Evolutionary conservation across 2,888 invertebrate species (phyloP).

Genomic region (Dinocampus coccinellae): DNA sequence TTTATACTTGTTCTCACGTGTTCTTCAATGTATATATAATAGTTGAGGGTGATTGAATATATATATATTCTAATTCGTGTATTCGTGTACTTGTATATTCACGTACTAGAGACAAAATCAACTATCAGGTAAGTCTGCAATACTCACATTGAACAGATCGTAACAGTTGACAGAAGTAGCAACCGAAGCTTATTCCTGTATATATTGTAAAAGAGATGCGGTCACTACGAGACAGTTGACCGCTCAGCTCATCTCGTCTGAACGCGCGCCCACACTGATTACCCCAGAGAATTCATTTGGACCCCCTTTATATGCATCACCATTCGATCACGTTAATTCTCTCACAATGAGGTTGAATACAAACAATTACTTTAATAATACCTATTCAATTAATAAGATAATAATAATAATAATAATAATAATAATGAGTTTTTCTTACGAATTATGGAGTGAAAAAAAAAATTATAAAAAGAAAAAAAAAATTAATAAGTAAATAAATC

Average conservation of each 20-base stretch:
- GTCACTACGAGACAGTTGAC: slow-evolving; percentile 37
- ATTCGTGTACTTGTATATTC: too few relatives aligned
- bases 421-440: too few relatives aligned
- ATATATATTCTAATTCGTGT: background rate
- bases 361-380: slow-evolving; percentile 2
- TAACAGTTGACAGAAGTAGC: slow-evolving; percentile 39
- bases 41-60: background rate
- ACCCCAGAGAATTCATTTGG: slow-evolving; percentile 48
- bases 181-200: background rate
- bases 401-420: too few relatives aligned
- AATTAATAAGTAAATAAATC: background rate
- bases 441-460: too few relatives aligned
- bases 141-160: slow-evolving; percentile 7
- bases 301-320: slow-evolving; percentile 19
- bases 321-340: slow-evolving; percentile 18
- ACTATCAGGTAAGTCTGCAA: background rate
- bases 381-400: too few relatives aligned
- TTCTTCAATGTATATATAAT: background rate
- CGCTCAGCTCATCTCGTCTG: slow-evolving; percentile 41
- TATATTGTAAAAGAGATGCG: background rate
- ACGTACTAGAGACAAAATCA: background rate
- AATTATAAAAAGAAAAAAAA: background rate
- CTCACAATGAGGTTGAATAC: slow-evolving; percentile 11
- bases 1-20: background rate
- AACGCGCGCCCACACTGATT: slow-evolving; percentile 39